Evolutionary conservation across 2,888 invertebrate species (phyloP).

Genomic region (Anaspis maculata): DNA sequence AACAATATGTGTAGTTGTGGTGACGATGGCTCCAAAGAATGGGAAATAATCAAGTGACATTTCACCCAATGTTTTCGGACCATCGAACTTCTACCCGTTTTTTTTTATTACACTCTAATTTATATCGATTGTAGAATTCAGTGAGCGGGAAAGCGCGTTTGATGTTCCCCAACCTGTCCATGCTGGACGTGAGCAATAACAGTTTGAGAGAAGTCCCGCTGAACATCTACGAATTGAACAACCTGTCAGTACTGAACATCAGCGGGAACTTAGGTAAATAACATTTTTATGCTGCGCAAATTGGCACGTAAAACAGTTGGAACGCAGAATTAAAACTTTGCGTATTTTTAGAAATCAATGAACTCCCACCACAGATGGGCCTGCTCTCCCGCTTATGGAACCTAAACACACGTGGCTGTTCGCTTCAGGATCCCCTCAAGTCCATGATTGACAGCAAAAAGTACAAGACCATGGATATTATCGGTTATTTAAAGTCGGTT

Average conservation of each 20-base stretch:
- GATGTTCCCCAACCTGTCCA: slow-evolving; percentile 88
- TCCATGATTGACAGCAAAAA: slow-evolving; percentile 88
- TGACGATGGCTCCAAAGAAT: no score
- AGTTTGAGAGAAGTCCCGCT: slow-evolving; percentile 67
- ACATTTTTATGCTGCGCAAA: slow-evolving; percentile 6
- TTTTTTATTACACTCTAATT: not conserved
- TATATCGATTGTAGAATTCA: slow-evolving; percentile 34
- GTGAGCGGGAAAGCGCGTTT: slow-evolving; percentile 57
- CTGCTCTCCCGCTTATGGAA: slow-evolving; percentile 93
- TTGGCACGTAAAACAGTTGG: slow-evolving; percentile 1
- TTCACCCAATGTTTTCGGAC: no score
- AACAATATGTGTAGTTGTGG: no score
- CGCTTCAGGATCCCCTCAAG: slow-evolving; percentile 77
- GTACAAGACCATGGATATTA: slow-evolving; percentile 91
- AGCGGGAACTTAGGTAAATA: slow-evolving; percentile 65
- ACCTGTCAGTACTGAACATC: slow-evolving; percentile 89
- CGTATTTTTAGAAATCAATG: slow-evolving; percentile 58
- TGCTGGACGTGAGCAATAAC: slow-evolving; percentile 92
- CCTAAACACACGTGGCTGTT: slow-evolving; percentile 84
- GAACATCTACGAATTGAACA: slow-evolving; percentile 74
- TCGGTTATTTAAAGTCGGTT: slow-evolving; percentile 85
- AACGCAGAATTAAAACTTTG: not conserved
- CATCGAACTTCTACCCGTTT: no score
- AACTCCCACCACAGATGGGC: slow-evolving; percentile 93
- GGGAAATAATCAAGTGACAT: no score